These are phyloP conservation scores for Cavia aperea DNA, from an alignment of 2,113 vertebrate species.

Conservation along the genomic window DNA sequence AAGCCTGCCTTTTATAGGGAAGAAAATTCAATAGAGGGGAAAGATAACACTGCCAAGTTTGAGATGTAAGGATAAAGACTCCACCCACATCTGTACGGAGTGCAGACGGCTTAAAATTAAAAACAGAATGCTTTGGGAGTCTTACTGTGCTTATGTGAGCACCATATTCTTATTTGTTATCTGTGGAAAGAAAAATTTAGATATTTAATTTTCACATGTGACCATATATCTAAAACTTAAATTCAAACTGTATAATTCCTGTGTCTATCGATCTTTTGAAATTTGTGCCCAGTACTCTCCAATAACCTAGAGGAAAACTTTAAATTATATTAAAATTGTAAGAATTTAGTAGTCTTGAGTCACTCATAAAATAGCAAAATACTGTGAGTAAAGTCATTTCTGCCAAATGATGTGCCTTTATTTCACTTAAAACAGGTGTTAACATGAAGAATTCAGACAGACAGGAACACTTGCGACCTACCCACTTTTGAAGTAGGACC, in stretches of 20 bases:
- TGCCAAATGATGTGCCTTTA: conserved; percentile 32
- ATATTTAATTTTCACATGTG: background rate
- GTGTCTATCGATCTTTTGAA: background rate
- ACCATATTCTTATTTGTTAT: background rate
- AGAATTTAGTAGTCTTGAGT: background rate
- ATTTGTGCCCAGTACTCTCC: background rate
- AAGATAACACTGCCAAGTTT: background rate
- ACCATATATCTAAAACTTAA: background rate
- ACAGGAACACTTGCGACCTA: background rate
- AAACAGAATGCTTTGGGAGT: fast-evolving
- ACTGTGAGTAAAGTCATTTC: background rate
- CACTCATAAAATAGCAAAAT: background rate
- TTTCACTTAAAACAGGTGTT: background rate
- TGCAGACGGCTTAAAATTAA: background rate
- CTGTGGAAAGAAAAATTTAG: background rate
- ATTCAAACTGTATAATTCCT: background rate
- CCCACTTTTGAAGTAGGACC: conserved; percentile 29
- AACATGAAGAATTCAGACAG: background rate
- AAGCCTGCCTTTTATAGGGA: background rate
- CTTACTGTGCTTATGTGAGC: background rate
- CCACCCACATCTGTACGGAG: fast-evolving
- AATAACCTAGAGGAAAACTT: background rate
- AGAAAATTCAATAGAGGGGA: background rate
- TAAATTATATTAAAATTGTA: conserved; percentile 36
- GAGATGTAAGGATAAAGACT: background rate